A percentile compares a stretch with the other conserved stretches of the same genome.
phyloP scores from a whole-genome alignment of 2,888 invertebrate species.

The Glomeris marginata region DNA sequence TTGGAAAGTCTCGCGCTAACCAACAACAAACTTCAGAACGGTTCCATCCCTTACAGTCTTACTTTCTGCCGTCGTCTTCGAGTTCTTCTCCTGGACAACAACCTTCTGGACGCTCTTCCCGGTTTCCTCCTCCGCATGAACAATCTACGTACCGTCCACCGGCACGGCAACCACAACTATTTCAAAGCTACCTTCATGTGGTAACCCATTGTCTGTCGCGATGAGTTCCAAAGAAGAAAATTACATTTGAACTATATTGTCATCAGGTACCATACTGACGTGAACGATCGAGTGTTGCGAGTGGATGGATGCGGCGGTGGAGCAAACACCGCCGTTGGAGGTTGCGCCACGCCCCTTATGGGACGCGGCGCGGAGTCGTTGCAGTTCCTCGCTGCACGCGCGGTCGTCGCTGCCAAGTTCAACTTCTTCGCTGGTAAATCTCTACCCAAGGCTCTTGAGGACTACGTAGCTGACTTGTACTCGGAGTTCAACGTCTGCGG shows the following conservation, averaged over 20 bases:
- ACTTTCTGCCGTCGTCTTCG: slow-evolving; percentile 30
- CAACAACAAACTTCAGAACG: slow-evolving; percentile 33
- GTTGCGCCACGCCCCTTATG: not conserved
- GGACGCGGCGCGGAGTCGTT: slow-evolving; percentile 19
- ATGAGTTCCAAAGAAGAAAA: too few relatives aligned
- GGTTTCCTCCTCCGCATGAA: slow-evolving; percentile 33
- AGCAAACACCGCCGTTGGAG: not conserved
- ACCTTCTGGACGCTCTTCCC: slow-evolving; percentile 34
- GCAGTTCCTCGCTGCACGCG: slow-evolving; percentile 29
- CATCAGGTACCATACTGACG: slow-evolving; percentile 32
- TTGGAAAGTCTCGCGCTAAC: slow-evolving; percentile 32
- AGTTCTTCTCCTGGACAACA: slow-evolving; percentile 33
- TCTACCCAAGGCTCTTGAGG: slow-evolving; percentile 29
- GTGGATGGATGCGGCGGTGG: slow-evolving; percentile 14
- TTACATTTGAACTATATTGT: too few relatives aligned
- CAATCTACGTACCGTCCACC: slow-evolving; percentile 32
- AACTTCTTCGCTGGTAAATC: slow-evolving; percentile 28
- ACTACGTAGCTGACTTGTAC: slow-evolving; percentile 32
- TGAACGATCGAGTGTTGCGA: slow-evolving; percentile 30
- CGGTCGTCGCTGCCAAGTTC: slow-evolving; percentile 29
- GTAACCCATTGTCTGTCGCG: slow-evolving; percentile 18
- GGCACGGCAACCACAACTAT: slow-evolving; percentile 37
- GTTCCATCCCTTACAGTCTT: slow-evolving; percentile 33
- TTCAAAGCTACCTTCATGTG: slow-evolving; percentile 37
- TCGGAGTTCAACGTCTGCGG: slow-evolving; percentile 31